Percentiles rank a stretch among this genome's conserved stretches.
Evolutionary conservation across 2,113 vertebrate species (phyloP).

Genomic region (Menura novaehollandiae): DNA sequence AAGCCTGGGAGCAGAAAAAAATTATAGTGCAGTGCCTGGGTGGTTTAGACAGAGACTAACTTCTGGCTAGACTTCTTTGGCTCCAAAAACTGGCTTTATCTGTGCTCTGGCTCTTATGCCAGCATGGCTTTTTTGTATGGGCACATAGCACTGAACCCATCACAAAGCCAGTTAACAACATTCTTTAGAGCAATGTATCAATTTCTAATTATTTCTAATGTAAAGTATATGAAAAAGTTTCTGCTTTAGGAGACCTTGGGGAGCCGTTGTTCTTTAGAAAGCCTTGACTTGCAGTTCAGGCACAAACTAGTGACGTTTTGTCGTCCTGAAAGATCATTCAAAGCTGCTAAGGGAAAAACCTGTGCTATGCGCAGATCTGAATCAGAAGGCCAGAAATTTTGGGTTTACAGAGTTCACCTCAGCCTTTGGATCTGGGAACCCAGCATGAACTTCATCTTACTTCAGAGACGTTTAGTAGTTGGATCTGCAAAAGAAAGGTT

Average conservation of each 20-base stretch:
- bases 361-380: background rate
- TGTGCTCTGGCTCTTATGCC: background rate
- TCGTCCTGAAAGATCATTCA: background rate
- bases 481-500: background rate
- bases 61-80: background rate
- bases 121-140: background rate
- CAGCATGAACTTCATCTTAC: background rate
- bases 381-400: background rate
- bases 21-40: background rate
- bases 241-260: background rate
- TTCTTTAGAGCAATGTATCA: background rate
- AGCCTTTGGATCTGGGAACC: background rate
- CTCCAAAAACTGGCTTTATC: background rate
- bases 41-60: background rate
- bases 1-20: background rate
- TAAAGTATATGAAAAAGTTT: background rate
- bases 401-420: background rate
- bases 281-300: background rate
- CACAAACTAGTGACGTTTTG: background rate
- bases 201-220: background rate
- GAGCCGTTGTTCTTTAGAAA: background rate
- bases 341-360: background rate
- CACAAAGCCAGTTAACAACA: background rate
- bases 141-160: accelerated
- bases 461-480: background rate